phyloP scores from a whole-genome alignment of 2,797 vertebrate genomes.

The Spinus pinus region DNA sequence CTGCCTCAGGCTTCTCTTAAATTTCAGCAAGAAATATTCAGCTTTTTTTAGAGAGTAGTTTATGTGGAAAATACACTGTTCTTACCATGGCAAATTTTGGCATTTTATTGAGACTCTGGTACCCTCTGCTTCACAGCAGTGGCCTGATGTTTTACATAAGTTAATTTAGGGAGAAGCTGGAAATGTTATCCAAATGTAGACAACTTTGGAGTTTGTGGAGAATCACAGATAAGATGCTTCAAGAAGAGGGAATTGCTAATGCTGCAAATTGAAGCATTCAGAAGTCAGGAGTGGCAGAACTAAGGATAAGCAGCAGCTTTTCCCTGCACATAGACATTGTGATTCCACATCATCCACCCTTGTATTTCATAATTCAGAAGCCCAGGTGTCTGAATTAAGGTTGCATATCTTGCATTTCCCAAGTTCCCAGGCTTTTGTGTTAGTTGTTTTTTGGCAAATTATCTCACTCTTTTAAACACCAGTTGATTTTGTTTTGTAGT shows the following conservation, averaged over 20 bases:
- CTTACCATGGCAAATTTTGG: neutral
- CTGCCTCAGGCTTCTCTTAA: neutral
- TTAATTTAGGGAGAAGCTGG: neutral
- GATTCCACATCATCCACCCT: neutral
- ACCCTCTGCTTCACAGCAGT: neutral
- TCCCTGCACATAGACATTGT: neutral
- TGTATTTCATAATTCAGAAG: neutral
- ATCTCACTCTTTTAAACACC: neutral
- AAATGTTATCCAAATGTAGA: neutral
- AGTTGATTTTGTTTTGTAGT: neutral
- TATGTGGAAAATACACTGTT: neutral
- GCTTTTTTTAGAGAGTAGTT: neutral
- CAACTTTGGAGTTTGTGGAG: neutral
- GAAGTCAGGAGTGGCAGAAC: neutral
- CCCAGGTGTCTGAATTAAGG: neutral
- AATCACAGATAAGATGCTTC: neutral
- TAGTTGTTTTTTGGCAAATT: neutral
- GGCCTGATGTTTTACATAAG: neutral
- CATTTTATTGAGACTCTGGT: neutral
- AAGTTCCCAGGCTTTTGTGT: neutral
- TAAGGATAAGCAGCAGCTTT: neutral
- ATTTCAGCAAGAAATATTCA: neutral
- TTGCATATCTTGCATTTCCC: neutral
- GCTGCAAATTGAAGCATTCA: neutral
- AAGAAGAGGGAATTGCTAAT: neutral